Percentiles rank a stretch among this genome's conserved stretches.
These are phyloP conservation scores for Peribatodes rhomboidaria DNA, from an alignment of 2,888 invertebrate genomes.

Conservation along the genomic window DNA sequence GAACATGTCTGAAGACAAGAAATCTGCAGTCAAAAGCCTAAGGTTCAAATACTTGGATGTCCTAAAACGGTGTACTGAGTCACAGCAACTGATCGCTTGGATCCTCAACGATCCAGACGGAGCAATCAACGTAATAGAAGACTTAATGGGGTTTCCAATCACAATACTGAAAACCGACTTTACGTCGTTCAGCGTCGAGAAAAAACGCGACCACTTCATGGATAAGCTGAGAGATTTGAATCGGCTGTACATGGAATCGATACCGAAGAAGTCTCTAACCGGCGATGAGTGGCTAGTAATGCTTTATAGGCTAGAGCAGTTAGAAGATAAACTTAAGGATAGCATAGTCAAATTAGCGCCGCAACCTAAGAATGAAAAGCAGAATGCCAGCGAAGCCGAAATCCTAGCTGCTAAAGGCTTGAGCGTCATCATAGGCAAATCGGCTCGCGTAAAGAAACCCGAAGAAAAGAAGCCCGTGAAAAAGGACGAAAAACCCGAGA, in stretches of 20 bases:
- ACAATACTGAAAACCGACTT: constrained; percentile 65
- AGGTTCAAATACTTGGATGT: constrained; percentile 78
- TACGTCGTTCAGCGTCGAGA: constrained; percentile 53
- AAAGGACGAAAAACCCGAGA: constrained; percentile 45
- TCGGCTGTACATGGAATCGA: constrained; percentile 69
- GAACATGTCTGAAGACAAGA: constrained; percentile 70
- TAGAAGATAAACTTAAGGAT: constrained; percentile 69
- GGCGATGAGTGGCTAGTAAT: constrained; percentile 80
- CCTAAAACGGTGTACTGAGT: constrained; percentile 70
- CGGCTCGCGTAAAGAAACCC: constrained; percentile 61
- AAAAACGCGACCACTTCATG: constrained; percentile 71
- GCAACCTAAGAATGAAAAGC: constrained; percentile 48
- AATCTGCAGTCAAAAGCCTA: constrained; percentile 67
- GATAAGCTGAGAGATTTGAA: constrained; percentile 71
- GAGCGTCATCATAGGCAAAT: constrained; percentile 78
- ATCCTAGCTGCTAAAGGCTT: constrained; percentile 79
- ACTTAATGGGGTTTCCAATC: constrained; percentile 69
- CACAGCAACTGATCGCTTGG: constrained; percentile 70
- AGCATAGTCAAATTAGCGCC: constrained; percentile 64
- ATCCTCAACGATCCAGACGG: constrained; percentile 70
- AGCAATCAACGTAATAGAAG: constrained; percentile 72
- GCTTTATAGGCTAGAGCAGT: constrained; percentile 72
- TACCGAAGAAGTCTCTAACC: constrained; percentile 70
- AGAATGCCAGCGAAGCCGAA: constrained; percentile 75
- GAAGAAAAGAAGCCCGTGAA: constrained; percentile 53